A percentile compares a stretch with the other conserved stretches of the same genome.
Evolutionary conservation across 2,113 vertebrate genomes (phyloP).

Genomic region (Echinops telfairi): DNA sequence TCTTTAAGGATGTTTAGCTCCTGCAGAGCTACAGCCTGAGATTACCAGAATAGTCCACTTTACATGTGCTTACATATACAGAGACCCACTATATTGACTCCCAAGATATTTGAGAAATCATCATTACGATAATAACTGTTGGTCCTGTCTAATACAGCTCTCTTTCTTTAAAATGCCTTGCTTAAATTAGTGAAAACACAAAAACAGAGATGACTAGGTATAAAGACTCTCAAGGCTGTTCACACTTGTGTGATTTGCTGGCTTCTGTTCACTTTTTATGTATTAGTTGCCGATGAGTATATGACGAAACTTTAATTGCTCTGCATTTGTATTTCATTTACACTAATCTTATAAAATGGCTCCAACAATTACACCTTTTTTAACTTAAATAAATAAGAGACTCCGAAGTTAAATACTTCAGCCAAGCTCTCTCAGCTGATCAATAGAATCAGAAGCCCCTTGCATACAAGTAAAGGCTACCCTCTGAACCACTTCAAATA

Average conservation of each 20-base stretch:
- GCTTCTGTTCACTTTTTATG: not conserved
- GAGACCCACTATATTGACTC: not conserved
- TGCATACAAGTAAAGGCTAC: constrained; percentile 6
- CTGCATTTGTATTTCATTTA: constrained; percentile 42
- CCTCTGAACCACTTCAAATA: not conserved
- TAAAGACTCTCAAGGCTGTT: not conserved
- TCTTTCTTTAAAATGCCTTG: not conserved
- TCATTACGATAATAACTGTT: too few species aligned
- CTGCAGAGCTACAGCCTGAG: not conserved
- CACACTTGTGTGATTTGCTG: not conserved
- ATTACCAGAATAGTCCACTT: constrained; percentile 33
- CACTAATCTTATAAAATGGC: not conserved
- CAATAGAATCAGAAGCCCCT: not conserved
- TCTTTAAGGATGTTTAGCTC: not conserved
- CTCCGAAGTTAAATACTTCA: not conserved
- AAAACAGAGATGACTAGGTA: not conserved
- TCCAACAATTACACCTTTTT: not conserved
- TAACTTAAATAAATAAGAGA: not conserved
- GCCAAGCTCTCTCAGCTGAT: not conserved
- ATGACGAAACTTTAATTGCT: not conserved
- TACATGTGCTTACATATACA: not conserved
- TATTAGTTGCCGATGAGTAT: not conserved
- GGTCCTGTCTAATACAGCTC: not conserved
- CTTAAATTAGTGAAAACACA: constrained; percentile 27
- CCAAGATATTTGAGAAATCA: not conserved